phyloP scores from a whole-genome alignment of 2,113 vertebrate species.

The Podarcis cretensis region DNA sequence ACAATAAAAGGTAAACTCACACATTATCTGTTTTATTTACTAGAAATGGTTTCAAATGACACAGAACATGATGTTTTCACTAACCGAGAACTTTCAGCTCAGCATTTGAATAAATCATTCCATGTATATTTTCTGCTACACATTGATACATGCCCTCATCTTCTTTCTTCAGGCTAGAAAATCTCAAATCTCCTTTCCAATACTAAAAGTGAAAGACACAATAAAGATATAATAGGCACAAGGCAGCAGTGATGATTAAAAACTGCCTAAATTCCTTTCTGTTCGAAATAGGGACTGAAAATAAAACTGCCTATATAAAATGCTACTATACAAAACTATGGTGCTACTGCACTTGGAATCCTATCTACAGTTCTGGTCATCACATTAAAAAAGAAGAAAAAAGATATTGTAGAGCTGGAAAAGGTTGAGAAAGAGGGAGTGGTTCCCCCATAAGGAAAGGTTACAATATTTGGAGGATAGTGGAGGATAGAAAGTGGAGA shows the following conservation, averaged over 20 bases:
- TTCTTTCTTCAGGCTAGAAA: conserved; percentile 82
- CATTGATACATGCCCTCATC: conserved; percentile 98
- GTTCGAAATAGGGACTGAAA: not conserved
- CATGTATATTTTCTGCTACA: conserved; percentile 90
- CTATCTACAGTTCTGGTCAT: too few relatives aligned
- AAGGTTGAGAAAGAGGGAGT: too few relatives aligned
- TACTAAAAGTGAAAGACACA: conserved; percentile 76
- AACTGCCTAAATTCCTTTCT: not conserved
- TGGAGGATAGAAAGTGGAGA: too few relatives aligned
- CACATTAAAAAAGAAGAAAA: too few relatives aligned
- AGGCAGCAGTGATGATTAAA: not conserved
- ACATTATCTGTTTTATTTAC: not conserved
- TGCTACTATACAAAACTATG: too few relatives aligned
- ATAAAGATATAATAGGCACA: conserved; percentile 24
- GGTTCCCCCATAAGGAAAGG: too few relatives aligned
- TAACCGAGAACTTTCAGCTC: conserved; percentile 94
- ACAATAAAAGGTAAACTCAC: too few relatives aligned
- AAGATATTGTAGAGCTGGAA: too few relatives aligned
- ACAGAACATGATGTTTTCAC: conserved; percentile 63
- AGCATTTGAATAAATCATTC: conserved; percentile 90
- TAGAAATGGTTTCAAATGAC: not conserved
- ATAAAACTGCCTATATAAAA: too few relatives aligned
- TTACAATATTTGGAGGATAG: too few relatives aligned
- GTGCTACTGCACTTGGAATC: too few relatives aligned
- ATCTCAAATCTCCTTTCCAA: conserved; percentile 82